These are phyloP conservation scores for Physocephala rufipes DNA, from an alignment of 2,888 invertebrate genomes.

Conservation along the genomic window DNA sequence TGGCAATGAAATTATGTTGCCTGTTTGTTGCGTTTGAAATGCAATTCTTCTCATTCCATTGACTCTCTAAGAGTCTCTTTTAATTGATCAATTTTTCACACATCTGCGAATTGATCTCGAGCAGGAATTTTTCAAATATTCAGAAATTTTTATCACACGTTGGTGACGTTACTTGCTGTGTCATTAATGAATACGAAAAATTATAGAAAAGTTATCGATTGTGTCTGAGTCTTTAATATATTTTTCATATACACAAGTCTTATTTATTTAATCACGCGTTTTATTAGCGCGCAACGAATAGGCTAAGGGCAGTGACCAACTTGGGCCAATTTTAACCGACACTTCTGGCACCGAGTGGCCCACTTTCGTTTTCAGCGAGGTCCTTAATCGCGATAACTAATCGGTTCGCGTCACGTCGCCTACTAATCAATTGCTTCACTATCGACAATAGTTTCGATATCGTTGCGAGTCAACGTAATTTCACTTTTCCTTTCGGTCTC, in stretches of 20 bases:
- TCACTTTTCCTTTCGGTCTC: conserved; percentile 1
- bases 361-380: not conserved
- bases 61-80: not conserved
- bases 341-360: not conserved
- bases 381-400: no score
- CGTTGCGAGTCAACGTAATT: not conserved
- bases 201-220: no score
- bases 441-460: not conserved
- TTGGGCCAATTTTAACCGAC: not conserved
- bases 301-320: no score
- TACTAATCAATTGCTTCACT: no score
- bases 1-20: not conserved
- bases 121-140: not conserved
- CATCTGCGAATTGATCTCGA: not conserved
- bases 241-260: no score
- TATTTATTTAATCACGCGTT: no score
- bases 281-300: no score
- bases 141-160: no score
- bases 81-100: conserved; percentile 1
- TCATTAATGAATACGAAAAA: not conserved
- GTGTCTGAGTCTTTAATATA: no score
- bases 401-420: no score
- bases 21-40: conserved; percentile 2
- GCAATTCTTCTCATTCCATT: conserved; percentile 13
- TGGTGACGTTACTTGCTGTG: no score